These are phyloP conservation scores for Axinella damicornis DNA, from an alignment of 37 sponge, comb jelly and placozoan species.

Conservation along the genomic window DNA sequence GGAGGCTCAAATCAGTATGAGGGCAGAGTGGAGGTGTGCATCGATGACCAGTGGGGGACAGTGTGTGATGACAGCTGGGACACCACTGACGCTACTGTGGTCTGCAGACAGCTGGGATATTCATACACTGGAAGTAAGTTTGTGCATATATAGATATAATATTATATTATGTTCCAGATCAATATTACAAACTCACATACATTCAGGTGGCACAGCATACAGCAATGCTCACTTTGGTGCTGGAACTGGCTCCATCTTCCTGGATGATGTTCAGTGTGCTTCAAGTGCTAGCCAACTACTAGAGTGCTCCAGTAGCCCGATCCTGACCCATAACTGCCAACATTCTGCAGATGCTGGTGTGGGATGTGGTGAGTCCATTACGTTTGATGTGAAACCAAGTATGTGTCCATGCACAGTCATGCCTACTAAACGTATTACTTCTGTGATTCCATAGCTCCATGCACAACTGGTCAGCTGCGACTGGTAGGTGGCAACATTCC, in stretches of 20 bases:
- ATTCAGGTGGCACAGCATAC: background rate
- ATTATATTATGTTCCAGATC: background rate
- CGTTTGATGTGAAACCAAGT: no score
- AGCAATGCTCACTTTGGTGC: conserved; percentile 20
- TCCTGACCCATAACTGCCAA: background rate
- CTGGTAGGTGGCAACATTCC: conserved; percentile 1
- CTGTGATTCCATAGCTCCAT: conserved; percentile 8
- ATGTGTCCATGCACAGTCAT: no score
- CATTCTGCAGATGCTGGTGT: conserved; percentile 4
- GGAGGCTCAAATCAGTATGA: conserved; percentile 19
- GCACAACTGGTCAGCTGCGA: conserved; percentile 5
- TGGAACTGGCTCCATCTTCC: conserved; percentile 5
- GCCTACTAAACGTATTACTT: no score
- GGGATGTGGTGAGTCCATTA: background rate
- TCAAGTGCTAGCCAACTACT: background rate
- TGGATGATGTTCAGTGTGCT: conserved; percentile 10
- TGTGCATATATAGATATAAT: no score
- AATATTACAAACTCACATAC: background rate
- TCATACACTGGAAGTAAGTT: conserved; percentile 17
- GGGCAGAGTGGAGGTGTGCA: conserved; percentile 33
- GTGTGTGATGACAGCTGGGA: conserved; percentile 16
- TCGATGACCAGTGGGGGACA: conserved; percentile 29
- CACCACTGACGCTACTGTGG: conserved; percentile 15
- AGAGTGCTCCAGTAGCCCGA: conserved; percentile 7
- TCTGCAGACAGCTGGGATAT: conserved; percentile 31